Base-by-base conservation (phyloP, 1,140 invertebrate genomes). In the Cydia amplana region DNA sequence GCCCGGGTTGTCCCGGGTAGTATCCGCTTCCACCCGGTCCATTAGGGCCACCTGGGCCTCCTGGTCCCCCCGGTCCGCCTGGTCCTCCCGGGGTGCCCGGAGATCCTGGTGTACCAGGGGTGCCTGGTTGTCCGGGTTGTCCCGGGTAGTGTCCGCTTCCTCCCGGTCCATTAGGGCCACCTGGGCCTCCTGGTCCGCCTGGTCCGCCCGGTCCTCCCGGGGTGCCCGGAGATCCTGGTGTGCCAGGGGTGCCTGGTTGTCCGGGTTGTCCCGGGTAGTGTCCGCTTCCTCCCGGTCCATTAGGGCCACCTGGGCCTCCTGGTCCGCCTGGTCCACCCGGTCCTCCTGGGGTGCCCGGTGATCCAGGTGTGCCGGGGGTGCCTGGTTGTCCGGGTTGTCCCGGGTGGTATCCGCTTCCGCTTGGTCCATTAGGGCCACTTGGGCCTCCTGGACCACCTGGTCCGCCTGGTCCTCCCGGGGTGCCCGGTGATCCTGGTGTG, bases 211-310 rank as follows among this genome's bases (percentile, higher is more conserved):
- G 81, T 2, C 60, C n/a, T 5, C 82, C 82, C 20, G 80, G 78
- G 18, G 55, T 76, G 18, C 83, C 86, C 55, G 87, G 85, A 14
- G 76, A 79, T 6, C 88, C 87, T 16, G 84, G 81, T 0, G 77
- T 77, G 2, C 85, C 88, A 60, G 81, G 82, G 0, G 78, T 81
- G 5, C 85, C 84, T 0, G 80, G 84, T 23, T 51, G 12, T 49
- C 46, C 46, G 5, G 80, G 78, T 49, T 72, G 36, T 23, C 82
- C 84, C 0, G 80, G 84, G 40, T 82, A 77, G 75, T 25, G 70
- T 25, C 78, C 74, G 20, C 55, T 36, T 49, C 65, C 74, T 16
- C 16, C 70, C 14, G 40, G 70, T 9, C 73, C 55, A 60, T 32
- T 32, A 10, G 73, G 73, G n/a, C 73, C 73, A 36, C 51, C n/a